phyloP scores from a whole-genome alignment of 2,888 invertebrate species.

The Phania funesta region DNA sequence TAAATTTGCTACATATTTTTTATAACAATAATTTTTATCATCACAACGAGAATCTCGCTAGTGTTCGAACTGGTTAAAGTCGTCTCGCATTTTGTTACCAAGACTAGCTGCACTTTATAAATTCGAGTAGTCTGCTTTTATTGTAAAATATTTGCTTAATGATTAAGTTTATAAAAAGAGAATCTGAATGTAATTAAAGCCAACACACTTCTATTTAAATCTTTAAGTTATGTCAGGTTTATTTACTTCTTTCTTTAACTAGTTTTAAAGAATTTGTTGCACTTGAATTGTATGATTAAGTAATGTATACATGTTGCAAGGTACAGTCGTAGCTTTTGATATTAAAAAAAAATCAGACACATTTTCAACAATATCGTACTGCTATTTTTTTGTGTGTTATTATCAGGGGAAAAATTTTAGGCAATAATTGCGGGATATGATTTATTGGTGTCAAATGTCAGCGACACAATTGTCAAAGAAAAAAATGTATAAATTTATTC shows the following conservation, averaged over 20 bases:
- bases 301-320: neutral
- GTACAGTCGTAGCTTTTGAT: conserved; percentile 13
- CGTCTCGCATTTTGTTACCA: neutral
- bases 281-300: neutral
- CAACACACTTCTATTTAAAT: neutral
- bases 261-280: conserved; percentile 9
- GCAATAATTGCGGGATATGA: no score
- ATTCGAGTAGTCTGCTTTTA: no score
- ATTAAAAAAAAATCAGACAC: neutral
- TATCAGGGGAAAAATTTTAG: no score
- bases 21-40: neutral
- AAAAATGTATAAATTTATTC: no score
- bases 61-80: neutral
- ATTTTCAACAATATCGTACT: neutral
- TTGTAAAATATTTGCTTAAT: neutral
- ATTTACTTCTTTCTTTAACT: neutral
- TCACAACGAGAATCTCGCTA: neutral
- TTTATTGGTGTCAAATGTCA: no score
- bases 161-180: neutral
- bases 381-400: neutral
- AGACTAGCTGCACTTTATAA: neutral
- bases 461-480: no score
- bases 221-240: neutral
- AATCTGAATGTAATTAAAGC: conserved; percentile 23
- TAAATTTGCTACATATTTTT: neutral